Base-by-base conservation (phyloP, 2,797 vertebrate genomes). In the Platalea minor region DNA sequence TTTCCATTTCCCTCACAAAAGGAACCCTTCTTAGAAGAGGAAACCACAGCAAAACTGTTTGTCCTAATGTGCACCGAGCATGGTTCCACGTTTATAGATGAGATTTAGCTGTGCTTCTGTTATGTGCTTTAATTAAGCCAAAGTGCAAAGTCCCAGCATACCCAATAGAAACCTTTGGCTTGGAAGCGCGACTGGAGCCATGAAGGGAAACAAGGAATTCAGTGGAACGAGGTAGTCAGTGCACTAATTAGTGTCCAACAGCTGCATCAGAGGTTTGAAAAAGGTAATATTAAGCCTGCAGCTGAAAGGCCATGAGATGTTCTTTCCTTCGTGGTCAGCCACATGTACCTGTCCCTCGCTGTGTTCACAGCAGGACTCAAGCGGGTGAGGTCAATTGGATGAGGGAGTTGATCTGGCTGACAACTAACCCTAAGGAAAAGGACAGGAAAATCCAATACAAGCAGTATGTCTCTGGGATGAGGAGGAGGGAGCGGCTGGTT, bases 341-440 rank as follows among this genome's bases (percentile, higher is more conserved):
- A 37, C 16, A 2, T 1, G 25, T 82, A 77, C 46, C 56, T 70
- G 68, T 53, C 11, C 33, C n/a, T 85, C 0, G 0, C 28, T 45
- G 16, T 59, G 37, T 25, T 89, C 73, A 39, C 23, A 76, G 73
- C 17, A 25, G 85, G 57, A 48, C 37, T 68, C 0, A 0, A 68
- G n/a, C 37, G 26, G 13, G 1, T 31, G 45, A 90, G 73, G 53
- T 54, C 79, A 85, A 1, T 1, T 75, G 85, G 51, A 29, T 61
- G 64, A 57, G 37, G 41, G 56, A 81, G 26, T n/a, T 72, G 53
- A 57, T 46, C 65, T 88, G 48, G 13, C 73, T 86, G 73, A 81
- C 57, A 81, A 65, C 31, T 19, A 78, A 75, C 50, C 39, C 11
- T 5, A 65, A 57, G 33, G 26, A 48, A 86, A 88, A 83, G 37